Evolutionary conservation across 53 echinoderm and acorn worm species (phyloP).

Genomic region (Arbacia lixula): DNA sequence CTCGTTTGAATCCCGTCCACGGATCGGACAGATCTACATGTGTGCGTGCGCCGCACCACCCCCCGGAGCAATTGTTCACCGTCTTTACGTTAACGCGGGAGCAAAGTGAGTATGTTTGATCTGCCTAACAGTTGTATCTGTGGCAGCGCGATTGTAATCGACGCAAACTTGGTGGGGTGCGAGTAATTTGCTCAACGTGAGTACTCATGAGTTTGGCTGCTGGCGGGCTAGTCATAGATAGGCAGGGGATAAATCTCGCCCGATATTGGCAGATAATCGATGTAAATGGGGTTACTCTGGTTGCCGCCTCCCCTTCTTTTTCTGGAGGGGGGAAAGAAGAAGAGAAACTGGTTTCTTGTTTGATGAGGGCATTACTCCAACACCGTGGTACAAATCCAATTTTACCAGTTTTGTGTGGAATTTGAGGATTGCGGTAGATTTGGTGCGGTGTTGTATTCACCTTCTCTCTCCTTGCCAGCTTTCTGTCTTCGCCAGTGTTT

Average conservation of each 20-base stretch:
- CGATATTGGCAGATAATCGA: conserved; percentile 46
- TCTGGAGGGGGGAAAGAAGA: background rate
- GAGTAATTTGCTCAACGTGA: conserved; percentile 45
- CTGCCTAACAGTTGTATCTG: conserved; percentile 29
- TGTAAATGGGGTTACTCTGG: conserved; percentile 20
- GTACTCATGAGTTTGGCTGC: conserved; percentile 2
- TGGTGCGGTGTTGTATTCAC: background rate
- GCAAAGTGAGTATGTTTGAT: conserved; percentile 48
- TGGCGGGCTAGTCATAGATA: conserved; percentile 28
- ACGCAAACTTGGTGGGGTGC: conserved; percentile 24
- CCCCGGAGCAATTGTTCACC: conserved; percentile 31
- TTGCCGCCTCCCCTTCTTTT: background rate
- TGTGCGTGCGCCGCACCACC: conserved; percentile 1
- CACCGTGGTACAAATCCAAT: too few species aligned
- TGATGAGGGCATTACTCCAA: too few species aligned
- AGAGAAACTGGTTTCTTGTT: conserved; percentile 34
- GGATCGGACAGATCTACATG: conserved; percentile 10
- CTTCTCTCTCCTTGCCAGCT: conserved; percentile 3
- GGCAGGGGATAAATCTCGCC: conserved; percentile 26
- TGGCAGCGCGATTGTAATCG: conserved; percentile 18
- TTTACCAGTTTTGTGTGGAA: conserved; percentile 31
- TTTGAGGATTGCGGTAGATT: background rate
- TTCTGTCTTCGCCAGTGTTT: too few species aligned
- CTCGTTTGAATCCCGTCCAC: conserved; percentile 27
- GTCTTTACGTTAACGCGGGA: conserved; percentile 19